Evolutionary conservation across 2,797 vertebrate genomes (phyloP), one percentile per base, ranked within the genome.

Genomic region (Sebastes jordani): DNA sequence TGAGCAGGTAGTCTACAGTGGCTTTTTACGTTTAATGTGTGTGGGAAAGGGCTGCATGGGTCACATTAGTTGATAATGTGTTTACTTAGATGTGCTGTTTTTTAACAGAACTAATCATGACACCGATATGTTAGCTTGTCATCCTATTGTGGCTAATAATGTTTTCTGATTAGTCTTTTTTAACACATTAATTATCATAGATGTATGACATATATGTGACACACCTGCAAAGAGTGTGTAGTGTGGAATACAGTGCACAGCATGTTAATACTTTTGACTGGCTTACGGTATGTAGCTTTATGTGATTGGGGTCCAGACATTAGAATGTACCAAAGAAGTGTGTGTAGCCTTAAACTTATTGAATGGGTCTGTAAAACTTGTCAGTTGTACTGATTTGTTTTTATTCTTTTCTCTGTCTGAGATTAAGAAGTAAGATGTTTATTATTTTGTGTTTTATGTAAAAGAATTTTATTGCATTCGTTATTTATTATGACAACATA

Each of bases 401-500:
- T 27, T 7, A 29, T 10, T 34, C 7, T 32, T 42, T 67, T 2
- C 3, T 73, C 18, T 67, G 18, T 66, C 55, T 55, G 7, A 62
- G 14, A 54, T 32, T 9, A 36, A 36, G 2, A 11, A 20, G 46
- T 13, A 16, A 42, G 16, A 1, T 30, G 49, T 78, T 54, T 29
- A 7, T 79, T 67, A 6, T 72, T 74, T n/a, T 75, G 13, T 54
- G 5, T 80, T 81, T 52, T 63, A 4, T 88, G 62, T 80, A 29
- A 64, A 78, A 55, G 0, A 20, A 4, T 49, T 59, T 65, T 5
- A 69, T 38, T 72, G 27, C n/a, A 23, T 52, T 61, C 10, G 18
- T 73, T 91, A 88, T 90, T 89, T 90, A 89, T 92, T 89, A 3
- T 64, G 27, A 74, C 11, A 76, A 42, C 5, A 58, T 22, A 23